A percentile compares a stretch with the other conserved stretches of the same genome.
phyloP scores from a whole-genome alignment of 2,797 vertebrate species.

The Scomberomorus guttatus region DNA sequence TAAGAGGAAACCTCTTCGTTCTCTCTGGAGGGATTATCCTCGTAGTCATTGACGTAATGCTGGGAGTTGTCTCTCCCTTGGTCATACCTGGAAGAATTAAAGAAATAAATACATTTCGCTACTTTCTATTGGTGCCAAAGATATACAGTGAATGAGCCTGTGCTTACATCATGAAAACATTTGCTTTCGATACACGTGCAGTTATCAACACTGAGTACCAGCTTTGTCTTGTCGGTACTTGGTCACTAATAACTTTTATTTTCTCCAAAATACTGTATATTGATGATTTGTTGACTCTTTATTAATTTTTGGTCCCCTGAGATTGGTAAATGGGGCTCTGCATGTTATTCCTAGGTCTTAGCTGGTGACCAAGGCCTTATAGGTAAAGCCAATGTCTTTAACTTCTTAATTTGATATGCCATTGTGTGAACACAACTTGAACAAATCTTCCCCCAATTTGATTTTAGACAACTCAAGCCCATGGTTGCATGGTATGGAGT shows the following conservation, averaged over 20 bases:
- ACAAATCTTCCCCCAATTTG: too few relatives aligned
- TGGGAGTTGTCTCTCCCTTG: constrained; percentile 55
- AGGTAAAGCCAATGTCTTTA: too few relatives aligned
- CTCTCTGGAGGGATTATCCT: constrained; percentile 59
- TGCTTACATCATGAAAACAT: neutral
- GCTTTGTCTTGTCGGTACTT: neutral
- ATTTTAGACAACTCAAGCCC: too few relatives aligned
- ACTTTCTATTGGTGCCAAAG: neutral
- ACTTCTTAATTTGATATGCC: too few relatives aligned
- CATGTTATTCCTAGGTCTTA: neutral
- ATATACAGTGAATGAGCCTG: neutral
- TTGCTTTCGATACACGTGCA: neutral
- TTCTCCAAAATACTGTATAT: too few relatives aligned
- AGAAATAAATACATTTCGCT: neutral
- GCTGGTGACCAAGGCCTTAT: neutral
- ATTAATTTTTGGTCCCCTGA: too few relatives aligned
- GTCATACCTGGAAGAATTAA: constrained; percentile 64
- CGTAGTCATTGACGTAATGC: constrained; percentile 50
- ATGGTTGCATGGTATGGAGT: too few relatives aligned
- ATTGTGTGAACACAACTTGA: too few relatives aligned
- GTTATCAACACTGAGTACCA: neutral
- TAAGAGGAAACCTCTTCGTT: constrained; percentile 66
- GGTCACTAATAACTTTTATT: neutral
- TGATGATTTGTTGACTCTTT: too few relatives aligned
- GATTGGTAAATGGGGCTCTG: neutral